Evolutionary conservation across 2,113 vertebrate species (phyloP), one percentile per base, ranked within the genome.

Genomic region (Orthonyx spaldingii): DNA sequence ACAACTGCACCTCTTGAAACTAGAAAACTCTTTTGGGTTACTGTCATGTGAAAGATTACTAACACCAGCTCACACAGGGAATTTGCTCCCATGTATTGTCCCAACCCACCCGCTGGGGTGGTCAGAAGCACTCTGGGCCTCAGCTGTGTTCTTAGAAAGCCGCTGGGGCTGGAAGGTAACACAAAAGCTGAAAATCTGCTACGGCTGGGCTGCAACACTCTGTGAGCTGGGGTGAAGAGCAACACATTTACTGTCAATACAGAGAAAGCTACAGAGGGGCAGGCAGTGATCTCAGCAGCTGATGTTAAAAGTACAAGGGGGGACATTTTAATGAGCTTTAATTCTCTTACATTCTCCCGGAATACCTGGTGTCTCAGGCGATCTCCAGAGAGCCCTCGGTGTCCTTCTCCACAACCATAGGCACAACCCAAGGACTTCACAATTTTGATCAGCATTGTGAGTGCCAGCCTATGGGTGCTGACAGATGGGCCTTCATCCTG

Each of bases 391-490:
- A 99, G 98, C 63, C 99, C 99, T 13, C 99, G 98, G 68, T 99
- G 99, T 75, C 99, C 99, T 97, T 99, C 99, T 24, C 99, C 99
- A n/a, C 99, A 99, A 86, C 99, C 99, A 91, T 99, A 99, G 27
- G 99, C 99, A 90, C 99, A 99, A 26, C 99, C 99, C 96, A 99
- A 96, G 35, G 99, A 99, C 94, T 99, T 99, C 28, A 99, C 99
- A 71, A 99, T 99, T 98, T 99, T 99, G 83, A 99, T 99, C 33
- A 99, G 98, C 99, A 99, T 99, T 94, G 98, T 99, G 76, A 99
- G 98, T 72, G 99, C 99, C 93, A 99, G 97, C 88, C 98, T 99
- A 97, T 99, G 99, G 46, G 99, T 97, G 97, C 98, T 99, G 60
- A 99, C 83, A 41, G 98, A 97, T 6, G 97, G 97, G 46, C 96